These are phyloP conservation scores for Rotaria macrura DNA, from an alignment of 2,888 invertebrate species.

Conservation along the genomic window DNA sequence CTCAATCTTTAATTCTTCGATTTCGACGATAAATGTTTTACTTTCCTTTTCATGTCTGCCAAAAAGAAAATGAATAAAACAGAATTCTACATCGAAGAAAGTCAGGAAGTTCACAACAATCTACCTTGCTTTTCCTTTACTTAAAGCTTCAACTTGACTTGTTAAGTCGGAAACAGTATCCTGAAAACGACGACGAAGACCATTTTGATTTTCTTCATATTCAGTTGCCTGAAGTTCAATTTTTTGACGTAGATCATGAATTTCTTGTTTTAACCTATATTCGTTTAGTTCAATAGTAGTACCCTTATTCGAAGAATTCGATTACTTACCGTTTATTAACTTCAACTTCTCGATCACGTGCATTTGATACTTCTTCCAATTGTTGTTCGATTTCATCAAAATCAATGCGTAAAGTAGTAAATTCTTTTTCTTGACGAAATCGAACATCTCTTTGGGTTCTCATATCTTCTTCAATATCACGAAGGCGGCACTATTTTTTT, in stretches of 20 bases:
- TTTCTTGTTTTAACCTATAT: slow-evolving; percentile 28
- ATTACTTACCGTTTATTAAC: not conserved
- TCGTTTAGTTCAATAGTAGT: not conserved
- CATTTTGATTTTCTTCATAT: slow-evolving; percentile 24
- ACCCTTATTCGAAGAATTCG: not conserved
- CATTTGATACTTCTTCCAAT: slow-evolving; percentile 22
- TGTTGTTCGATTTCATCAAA: slow-evolving; percentile 31
- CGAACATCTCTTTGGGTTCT: slow-evolving; percentile 28
- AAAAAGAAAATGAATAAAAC: too few relatives aligned
- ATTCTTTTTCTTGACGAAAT: slow-evolving; percentile 32
- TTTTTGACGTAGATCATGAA: slow-evolving; percentile 28
- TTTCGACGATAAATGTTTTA: slow-evolving; percentile 26
- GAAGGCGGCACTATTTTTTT: slow-evolving; percentile 25
- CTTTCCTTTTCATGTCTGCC: slow-evolving; percentile 33
- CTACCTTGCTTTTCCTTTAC: slow-evolving; percentile 22
- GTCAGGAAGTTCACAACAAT: not conserved
- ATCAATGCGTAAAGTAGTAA: slow-evolving; percentile 20
- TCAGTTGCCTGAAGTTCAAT: slow-evolving; percentile 21
- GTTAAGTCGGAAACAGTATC: slow-evolving; percentile 31
- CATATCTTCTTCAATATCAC: slow-evolving; percentile 33
- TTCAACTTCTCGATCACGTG: slow-evolving; percentile 29
- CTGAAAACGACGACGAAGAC: slow-evolving; percentile 25
- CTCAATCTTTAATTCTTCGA: slow-evolving; percentile 32
- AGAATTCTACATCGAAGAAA: not conserved
- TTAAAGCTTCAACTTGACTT: slow-evolving; percentile 27